These are phyloP conservation scores for Actinia tenebrosa DNA, from an alignment of 64 coral and sea anemone genomes.

Conservation along the genomic window DNA sequence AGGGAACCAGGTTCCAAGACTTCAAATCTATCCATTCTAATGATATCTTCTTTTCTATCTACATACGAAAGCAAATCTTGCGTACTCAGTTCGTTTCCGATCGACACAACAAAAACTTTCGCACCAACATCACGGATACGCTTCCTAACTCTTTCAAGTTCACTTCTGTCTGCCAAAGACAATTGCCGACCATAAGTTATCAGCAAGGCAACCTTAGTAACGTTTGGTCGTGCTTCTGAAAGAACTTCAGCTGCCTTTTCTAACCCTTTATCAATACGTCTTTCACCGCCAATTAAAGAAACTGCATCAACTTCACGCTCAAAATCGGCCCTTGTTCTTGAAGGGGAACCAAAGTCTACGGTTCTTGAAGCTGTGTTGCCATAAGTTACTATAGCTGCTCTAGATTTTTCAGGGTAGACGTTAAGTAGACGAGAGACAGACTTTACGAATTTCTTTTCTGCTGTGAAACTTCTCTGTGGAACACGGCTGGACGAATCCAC, in stretches of 20 bases:
- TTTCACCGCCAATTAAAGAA: not conserved
- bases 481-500: slow-evolving; percentile 40
- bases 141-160: slow-evolving; percentile 23
- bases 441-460: slow-evolving; percentile 64
- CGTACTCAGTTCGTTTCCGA: slow-evolving; percentile 33
- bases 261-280: slow-evolving; percentile 66
- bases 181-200: slow-evolving; percentile 29
- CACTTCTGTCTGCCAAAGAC: not conserved
- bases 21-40: slow-evolving; percentile 30
- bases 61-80: not conserved
- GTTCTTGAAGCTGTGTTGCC: not conserved
- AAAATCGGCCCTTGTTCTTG: not conserved
- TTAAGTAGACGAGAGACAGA: slow-evolving; percentile 45
- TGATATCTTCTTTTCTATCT: slow-evolving; percentile 33
- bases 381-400: slow-evolving; percentile 42
- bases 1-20: slow-evolving; percentile 26
- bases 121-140: slow-evolving; percentile 47
- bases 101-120: slow-evolving; percentile 44
- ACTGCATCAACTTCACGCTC: not conserved
- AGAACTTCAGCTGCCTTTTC: slow-evolving; percentile 14
- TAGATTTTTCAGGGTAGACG: slow-evolving; percentile 43
- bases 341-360: not conserved
- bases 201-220: slow-evolving; percentile 31
- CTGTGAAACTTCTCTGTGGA: slow-evolving; percentile 15
- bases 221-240: slow-evolving; percentile 5